Base-by-base conservation (phyloP, 2,888 invertebrate genomes). In the Pogonocherus hispidulus region DNA sequence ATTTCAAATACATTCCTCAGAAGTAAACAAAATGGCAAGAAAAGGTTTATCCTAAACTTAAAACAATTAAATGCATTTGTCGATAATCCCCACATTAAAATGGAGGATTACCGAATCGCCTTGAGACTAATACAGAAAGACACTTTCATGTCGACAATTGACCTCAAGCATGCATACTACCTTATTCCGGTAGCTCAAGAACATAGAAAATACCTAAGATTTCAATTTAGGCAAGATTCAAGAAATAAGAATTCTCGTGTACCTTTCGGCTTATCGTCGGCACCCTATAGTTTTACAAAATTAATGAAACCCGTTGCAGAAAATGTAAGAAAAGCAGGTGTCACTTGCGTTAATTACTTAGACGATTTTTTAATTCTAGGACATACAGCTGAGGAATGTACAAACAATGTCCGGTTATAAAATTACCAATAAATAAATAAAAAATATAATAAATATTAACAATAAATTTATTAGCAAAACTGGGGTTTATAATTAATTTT, bases 21-120 rank as follows among this genome's bases (percentile, higher is more conserved):
- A 9, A 37, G 54, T 27, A 63, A 63, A 27, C 22, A 51, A 6
- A 55, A 66, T 35, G 63, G 27, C 9, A 32, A 32, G 5, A 52
- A 52, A 18, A n/a, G 52, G 1, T 52, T 67, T 18, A 67, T 67
- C 3, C 37, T 67, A 14, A 63, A 67, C 20, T 35, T 67, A 11
- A 57, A 63, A 51, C 4, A 20, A n/a, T 51, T 67, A 27, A 67
- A 67, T 57, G 46, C n/a, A 5, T 52, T 37, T 19, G 32, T 63
- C 4, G 0, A 22, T 1, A 9, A 54, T 1, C 20, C 49, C 4
- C 65, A 65, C 16, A 57, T 49, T n/a, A 65, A 65, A 57, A 57
- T 51, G 65, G 57, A 65, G 20, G 57, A 37, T 46, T 18, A 2
- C 57, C 8, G 23, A 23, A 66, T 22, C 6, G 47, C 44, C 9